These are phyloP conservation scores for Petromus typicus DNA, from an alignment of 2,113 vertebrate genomes.

Conservation along the genomic window DNA sequence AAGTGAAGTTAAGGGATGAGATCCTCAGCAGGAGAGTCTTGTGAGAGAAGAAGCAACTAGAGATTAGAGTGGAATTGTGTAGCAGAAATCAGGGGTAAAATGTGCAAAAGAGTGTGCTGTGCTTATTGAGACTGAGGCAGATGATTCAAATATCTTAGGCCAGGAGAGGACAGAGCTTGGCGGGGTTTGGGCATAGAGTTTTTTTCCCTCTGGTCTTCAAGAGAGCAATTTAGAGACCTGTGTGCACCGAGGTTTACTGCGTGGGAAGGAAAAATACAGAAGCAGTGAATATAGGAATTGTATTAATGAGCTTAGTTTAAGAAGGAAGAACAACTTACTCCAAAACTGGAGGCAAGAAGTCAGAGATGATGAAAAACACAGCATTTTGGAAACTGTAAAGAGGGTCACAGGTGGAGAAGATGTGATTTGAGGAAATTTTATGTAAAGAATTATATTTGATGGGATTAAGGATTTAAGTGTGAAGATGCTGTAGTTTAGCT, in stretches of 20 bases:
- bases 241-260: neutral
- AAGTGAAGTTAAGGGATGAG: slow-evolving; percentile 17
- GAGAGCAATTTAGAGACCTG: slow-evolving; percentile 26
- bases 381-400: slow-evolving; percentile 62
- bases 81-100: neutral
- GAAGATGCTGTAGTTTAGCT: slow-evolving; percentile 60
- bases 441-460: slow-evolving; percentile 58
- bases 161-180: neutral
- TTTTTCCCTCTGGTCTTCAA: neutral
- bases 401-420: slow-evolving; percentile 59
- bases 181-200: neutral
- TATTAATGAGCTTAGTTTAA: slow-evolving; percentile 57
- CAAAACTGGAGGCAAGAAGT: slow-evolving; percentile 45
- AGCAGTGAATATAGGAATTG: slow-evolving; percentile 25
- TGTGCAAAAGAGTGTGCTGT: neutral
- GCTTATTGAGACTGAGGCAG: neutral
- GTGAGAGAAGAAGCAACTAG: neutral
- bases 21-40: neutral
- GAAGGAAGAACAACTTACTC: slow-evolving; percentile 36
- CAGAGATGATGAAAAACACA: slow-evolving; percentile 5
- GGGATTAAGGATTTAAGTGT: slow-evolving; percentile 46
- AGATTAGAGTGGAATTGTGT: neutral
- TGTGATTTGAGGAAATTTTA: slow-evolving; percentile 59
- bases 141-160: neutral
- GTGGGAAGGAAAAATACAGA: slow-evolving; percentile 1